phyloP scores from a whole-genome alignment of 2,797 vertebrate genomes.

The Arnoldichthys spilopterus region DNA sequence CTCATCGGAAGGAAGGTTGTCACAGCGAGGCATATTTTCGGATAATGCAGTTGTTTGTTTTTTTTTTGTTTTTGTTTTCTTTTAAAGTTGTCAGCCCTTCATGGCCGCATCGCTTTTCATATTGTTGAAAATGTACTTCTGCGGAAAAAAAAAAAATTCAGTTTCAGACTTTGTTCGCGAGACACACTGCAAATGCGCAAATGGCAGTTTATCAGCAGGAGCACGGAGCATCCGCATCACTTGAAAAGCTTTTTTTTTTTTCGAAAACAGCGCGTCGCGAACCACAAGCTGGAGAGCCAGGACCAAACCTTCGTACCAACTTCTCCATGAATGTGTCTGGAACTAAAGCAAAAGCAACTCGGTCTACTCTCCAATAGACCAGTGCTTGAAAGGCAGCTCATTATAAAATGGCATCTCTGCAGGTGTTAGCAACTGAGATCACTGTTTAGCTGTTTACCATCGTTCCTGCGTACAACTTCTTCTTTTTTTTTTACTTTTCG shows the following conservation, averaged over 20 bases:
- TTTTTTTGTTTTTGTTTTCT: background rate
- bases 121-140: conserved; percentile 22
- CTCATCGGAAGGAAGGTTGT: conserved; percentile 31
- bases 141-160: conserved; percentile 19
- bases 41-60: conserved; percentile 34
- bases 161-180: conserved; percentile 5
- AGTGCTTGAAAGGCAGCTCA: conserved; percentile 21
- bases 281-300: conserved; percentile 9
- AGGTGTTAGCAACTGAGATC: conserved; percentile 30
- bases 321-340: conserved; percentile 16
- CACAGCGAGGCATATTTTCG: conserved; percentile 14
- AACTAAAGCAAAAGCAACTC: background rate
- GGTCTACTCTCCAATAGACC: conserved; percentile 2
- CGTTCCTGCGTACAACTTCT: conserved; percentile 34
- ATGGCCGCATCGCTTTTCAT: conserved; percentile 12
- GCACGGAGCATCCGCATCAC: conserved; percentile 20
- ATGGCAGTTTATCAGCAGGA: conserved; percentile 31
- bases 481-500: conserved; percentile 29
- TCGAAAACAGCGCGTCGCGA: background rate
- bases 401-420: conserved; percentile 35
- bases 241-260: conserved; percentile 41
- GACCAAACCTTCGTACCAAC: conserved; percentile 15
- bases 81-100: conserved; percentile 16
- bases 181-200: conserved; percentile 12
- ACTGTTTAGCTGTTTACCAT: conserved; percentile 40